A percentile compares a stretch with the other conserved stretches of the same genome.
Conservation (phyloP, 2,888 invertebrate species). For the Lapara coniferarum region DNA sequence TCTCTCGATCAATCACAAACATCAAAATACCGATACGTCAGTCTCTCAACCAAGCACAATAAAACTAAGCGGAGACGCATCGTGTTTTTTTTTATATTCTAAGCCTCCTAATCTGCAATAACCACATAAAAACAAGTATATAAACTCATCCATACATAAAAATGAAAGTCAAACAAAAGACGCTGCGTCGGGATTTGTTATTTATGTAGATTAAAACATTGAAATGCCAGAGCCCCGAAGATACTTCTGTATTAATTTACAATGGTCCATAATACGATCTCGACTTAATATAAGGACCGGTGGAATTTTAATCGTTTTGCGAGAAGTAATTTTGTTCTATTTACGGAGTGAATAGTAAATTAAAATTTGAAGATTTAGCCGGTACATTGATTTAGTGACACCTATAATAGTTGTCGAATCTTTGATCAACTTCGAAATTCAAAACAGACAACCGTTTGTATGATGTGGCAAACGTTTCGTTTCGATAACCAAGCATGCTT, state of each 20-base stretch:
- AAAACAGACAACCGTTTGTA: too few species aligned
- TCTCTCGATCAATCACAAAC: too few species aligned
- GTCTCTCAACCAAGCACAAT: too few species aligned
- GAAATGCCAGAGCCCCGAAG: slow-evolving; percentile 1
- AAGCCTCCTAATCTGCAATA: not conserved
- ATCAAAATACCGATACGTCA: too few species aligned
- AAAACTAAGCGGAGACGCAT: too few species aligned
- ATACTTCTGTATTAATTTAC: slow-evolving; percentile 18
- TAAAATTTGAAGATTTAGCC: too few species aligned
- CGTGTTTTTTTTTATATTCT: too few species aligned
- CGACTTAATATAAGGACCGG: slow-evolving; percentile 11
- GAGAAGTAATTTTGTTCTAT: slow-evolving; percentile 2
- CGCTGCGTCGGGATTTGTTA: not conserved
- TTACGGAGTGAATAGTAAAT: not conserved
- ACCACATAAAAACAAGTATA: not conserved
- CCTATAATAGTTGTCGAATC: too few species aligned
- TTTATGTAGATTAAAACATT: slow-evolving; percentile 20
- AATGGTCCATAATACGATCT: slow-evolving; percentile 9
- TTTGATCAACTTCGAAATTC: too few species aligned
- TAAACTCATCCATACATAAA: not conserved
- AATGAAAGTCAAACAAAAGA: not conserved
- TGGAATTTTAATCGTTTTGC: slow-evolving; percentile 9
- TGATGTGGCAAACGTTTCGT: too few species aligned
- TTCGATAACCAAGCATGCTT: too few species aligned
- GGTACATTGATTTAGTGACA: too few species aligned